These are phyloP conservation scores for Bombyx huttoni DNA, from an alignment of 2,888 invertebrate species.

Conservation along the genomic window DNA sequence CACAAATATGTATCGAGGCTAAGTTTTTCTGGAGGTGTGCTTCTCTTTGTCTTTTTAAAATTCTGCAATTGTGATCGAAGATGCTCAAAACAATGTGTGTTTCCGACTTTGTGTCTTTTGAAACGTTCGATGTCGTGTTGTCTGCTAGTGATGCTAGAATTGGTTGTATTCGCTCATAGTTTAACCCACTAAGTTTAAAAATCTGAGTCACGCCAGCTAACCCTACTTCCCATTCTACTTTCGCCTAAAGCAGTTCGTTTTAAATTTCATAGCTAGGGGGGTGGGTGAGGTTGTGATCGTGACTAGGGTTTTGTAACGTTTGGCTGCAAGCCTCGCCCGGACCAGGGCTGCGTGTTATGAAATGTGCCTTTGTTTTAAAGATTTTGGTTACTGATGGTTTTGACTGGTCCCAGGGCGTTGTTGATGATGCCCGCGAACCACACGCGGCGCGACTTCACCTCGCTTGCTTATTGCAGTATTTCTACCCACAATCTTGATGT, in stretches of 20 bases:
- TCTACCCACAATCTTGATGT: too few species aligned
- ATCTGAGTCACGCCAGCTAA: neutral
- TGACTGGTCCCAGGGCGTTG: too few species aligned
- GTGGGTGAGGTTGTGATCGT: neutral
- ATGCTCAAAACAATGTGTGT: too few species aligned
- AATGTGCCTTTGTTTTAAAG: constrained; percentile 17
- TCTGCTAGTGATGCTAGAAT: constrained; percentile 5
- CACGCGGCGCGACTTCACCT: too few species aligned
- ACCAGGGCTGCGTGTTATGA: constrained; percentile 10
- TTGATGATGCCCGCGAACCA: too few species aligned
- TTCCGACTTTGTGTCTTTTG: neutral
- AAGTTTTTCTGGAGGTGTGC: too few species aligned
- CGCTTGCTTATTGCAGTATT: too few species aligned
- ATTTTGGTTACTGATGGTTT: too few species aligned
- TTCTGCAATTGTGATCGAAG: too few species aligned
- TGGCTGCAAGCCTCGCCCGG: neutral
- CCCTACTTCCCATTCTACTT: neutral
- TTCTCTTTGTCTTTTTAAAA: too few species aligned
- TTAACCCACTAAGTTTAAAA: neutral
- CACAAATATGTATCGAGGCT: neutral
- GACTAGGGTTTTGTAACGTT: neutral
- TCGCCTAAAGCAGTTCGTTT: neutral
- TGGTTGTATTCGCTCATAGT: constrained; percentile 9
- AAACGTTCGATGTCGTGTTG: neutral
- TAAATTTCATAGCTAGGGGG: neutral